Percentiles rank a stretch among this genome's conserved stretches.
These are phyloP conservation scores for Tuta absoluta DNA, from an alignment of 2,888 invertebrate genomes.

Conservation along the genomic window DNA sequence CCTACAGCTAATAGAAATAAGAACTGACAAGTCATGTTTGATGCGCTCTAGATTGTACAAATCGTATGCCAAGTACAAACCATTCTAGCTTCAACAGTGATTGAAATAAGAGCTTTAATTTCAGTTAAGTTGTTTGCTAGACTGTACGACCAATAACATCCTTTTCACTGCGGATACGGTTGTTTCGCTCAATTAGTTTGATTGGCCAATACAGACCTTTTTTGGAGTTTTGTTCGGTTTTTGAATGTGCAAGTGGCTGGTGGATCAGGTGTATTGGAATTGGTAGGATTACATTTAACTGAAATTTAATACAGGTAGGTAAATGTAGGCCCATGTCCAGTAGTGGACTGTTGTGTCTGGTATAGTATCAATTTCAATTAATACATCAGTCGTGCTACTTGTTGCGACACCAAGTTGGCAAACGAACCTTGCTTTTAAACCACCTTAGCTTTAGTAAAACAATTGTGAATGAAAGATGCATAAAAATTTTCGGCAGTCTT, in stretches of 20 bases:
- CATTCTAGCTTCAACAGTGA: no score
- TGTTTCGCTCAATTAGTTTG: conserved; percentile 16
- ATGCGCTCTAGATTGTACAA: neutral
- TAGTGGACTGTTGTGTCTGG: no score
- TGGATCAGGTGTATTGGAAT: neutral
- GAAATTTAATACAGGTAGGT: no score
- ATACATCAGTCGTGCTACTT: no score
- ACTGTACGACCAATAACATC: conserved; percentile 1
- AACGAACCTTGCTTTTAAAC: no score
- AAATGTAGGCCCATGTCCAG: no score
- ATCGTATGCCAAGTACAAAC: no score
- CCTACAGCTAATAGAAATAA: neutral
- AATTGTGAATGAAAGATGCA: no score
- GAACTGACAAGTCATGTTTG: neutral
- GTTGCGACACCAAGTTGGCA: no score
- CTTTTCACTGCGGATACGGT: conserved; percentile 16
- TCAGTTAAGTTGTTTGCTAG: neutral
- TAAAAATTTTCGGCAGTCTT: neutral
- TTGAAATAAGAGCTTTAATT: no score
- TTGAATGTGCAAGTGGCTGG: neutral
- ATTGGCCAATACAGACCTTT: conserved; percentile 16
- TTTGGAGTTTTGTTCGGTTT: conserved; percentile 8
- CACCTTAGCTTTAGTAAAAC: no score
- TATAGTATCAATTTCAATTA: no score
- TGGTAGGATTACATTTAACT: neutral